A percentile compares a stretch with the other conserved stretches of the same genome.
phyloP scores from a whole-genome alignment of 2,888 invertebrate species.

The Colletes collaris region DNA sequence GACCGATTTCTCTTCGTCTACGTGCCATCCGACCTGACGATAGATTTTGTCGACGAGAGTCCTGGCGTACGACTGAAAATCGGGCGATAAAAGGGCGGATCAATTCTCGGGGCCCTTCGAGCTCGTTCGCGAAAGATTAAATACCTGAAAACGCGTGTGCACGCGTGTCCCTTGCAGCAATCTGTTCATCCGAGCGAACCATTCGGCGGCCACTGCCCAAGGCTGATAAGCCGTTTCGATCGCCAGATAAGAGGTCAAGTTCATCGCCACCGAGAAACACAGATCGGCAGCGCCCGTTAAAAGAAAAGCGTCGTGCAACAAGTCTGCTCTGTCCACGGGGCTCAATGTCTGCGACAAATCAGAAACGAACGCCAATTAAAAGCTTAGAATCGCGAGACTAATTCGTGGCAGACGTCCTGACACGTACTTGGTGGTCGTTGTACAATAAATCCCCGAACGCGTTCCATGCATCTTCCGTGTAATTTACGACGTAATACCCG shows the following conservation, averaged over 20 bases:
- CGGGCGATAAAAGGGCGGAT: no score
- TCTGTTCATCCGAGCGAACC: constrained; percentile 60
- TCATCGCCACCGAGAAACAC: constrained; percentile 47
- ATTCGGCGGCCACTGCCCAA: constrained; percentile 62
- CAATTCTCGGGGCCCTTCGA: no score
- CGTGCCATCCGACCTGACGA: constrained; percentile 28
- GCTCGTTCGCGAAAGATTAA: no score
- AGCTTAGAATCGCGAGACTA: not conserved
- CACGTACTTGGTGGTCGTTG: constrained; percentile 46
- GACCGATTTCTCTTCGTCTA: constrained; percentile 21
- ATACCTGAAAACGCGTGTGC: constrained; percentile 34
- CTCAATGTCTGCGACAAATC: constrained; percentile 43
- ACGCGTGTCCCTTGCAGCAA: constrained; percentile 49
- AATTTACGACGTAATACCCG: constrained; percentile 70
- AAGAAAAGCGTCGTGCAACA: constrained; percentile 66
- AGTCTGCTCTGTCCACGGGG: constrained; percentile 62
- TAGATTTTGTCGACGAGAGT: constrained; percentile 39
- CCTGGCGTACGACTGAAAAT: constrained; percentile 29
- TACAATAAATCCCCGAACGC: constrained; percentile 54
- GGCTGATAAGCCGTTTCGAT: constrained; percentile 62
- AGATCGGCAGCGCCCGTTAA: constrained; percentile 57
- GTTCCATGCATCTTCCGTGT: constrained; percentile 63
- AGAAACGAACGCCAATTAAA: not conserved
- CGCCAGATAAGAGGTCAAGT: constrained; percentile 60
- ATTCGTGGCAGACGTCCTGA: not conserved